These are phyloP conservation scores for Engraulis encrasicolus DNA, from an alignment of 2,113 vertebrate genomes.

Conservation along the genomic window DNA sequence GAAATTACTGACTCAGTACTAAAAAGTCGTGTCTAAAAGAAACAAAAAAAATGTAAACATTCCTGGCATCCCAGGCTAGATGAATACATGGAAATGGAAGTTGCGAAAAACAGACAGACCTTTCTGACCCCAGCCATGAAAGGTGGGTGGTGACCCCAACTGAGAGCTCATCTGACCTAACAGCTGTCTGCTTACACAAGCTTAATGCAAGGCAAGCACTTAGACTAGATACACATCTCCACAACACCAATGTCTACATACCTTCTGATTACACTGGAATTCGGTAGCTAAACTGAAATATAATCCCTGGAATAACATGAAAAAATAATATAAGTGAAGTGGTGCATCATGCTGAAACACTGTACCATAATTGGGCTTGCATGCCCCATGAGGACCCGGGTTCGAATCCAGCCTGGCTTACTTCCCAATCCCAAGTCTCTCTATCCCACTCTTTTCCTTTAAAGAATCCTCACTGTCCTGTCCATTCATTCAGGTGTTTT, in stretches of 20 bases:
- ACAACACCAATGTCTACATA: not conserved
- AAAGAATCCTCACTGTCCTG: too few relatives aligned
- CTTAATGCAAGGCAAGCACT: not conserved
- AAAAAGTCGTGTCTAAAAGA: not conserved
- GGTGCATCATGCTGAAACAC: too few relatives aligned
- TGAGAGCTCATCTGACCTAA: not conserved
- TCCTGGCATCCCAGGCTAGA: not conserved
- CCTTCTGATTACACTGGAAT: not conserved
- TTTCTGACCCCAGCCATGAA: not conserved
- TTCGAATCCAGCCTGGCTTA: too few relatives aligned
- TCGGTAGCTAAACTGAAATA: not conserved
- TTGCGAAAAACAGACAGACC: not conserved
- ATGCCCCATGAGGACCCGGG: too few relatives aligned
- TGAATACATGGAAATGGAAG: slow-evolving; percentile 15
- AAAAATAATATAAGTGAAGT: too few relatives aligned
- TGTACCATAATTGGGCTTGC: too few relatives aligned
- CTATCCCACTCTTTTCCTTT: too few relatives aligned
- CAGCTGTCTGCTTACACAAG: not conserved
- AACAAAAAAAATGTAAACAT: not conserved
- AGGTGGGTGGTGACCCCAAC: not conserved
- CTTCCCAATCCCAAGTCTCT: too few relatives aligned
- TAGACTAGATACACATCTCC: not conserved
- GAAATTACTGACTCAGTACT: not conserved
- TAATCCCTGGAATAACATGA: not conserved
- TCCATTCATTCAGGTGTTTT: too few relatives aligned